These are phyloP conservation scores for Polypterus bichir DNA, from an alignment of 2,113 vertebrate genomes.

Conservation along the genomic window DNA sequence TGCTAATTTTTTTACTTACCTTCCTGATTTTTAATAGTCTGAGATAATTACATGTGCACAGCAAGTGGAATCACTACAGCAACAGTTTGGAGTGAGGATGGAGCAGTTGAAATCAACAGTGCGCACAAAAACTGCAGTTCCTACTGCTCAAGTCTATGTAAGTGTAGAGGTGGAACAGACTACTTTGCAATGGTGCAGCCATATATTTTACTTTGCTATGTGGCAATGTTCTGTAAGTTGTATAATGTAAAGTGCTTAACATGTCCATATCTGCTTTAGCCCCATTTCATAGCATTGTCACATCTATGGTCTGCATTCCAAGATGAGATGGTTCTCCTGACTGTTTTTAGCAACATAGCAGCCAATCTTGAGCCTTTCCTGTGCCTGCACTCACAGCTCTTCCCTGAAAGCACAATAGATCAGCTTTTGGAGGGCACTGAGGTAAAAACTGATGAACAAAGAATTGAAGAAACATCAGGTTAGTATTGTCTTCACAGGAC, in stretches of 20 bases:
- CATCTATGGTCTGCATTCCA: slow-evolving; percentile 65
- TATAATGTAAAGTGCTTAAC: too few relatives aligned
- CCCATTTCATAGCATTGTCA: slow-evolving; percentile 63
- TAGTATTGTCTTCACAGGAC: slow-evolving; percentile 3
- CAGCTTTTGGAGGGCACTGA: slow-evolving; percentile 44
- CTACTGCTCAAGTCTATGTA: slow-evolving; percentile 70
- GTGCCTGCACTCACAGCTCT: slow-evolving; percentile 44
- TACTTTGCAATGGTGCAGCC: too few relatives aligned
- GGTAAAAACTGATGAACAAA: slow-evolving; percentile 64
- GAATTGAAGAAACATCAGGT: slow-evolving; percentile 62
- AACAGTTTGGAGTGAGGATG: slow-evolving; percentile 48
- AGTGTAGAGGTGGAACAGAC: slow-evolving; percentile 32
- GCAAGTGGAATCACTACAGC: slow-evolving; percentile 50
- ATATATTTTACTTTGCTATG: too few relatives aligned
- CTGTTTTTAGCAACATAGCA: slow-evolving; percentile 50
- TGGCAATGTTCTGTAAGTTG: too few relatives aligned
- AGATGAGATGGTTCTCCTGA: slow-evolving; percentile 65
- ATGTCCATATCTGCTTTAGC: slow-evolving; percentile 41
- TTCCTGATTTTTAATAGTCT: slow-evolving; percentile 41
- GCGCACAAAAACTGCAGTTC: slow-evolving; percentile 50
- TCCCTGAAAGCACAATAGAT: slow-evolving; percentile 46
- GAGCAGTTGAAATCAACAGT: slow-evolving; percentile 50
- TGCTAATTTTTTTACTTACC: too few relatives aligned
- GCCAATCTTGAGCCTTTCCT: slow-evolving; percentile 56
- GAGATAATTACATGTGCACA: slow-evolving; percentile 54